Conservation (phyloP, 1,140 invertebrate genomes). For the Aphelinus certus region DNA sequence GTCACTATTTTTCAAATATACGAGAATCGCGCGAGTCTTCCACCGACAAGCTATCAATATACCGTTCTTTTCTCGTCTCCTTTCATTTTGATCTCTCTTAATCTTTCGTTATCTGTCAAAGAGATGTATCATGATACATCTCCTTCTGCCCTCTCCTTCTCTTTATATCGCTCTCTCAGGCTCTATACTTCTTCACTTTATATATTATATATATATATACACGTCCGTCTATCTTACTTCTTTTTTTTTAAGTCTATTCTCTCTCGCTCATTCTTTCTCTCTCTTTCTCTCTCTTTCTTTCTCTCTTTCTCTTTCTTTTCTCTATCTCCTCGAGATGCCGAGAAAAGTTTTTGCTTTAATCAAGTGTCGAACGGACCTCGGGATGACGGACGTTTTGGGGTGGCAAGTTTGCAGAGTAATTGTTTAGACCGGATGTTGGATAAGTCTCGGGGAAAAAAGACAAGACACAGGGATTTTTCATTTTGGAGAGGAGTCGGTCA, state of each 20-base stretch:
- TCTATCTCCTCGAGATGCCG: constrained; percentile 33
- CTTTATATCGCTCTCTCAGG: constrained; percentile 13
- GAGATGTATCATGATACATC: constrained; percentile 40
- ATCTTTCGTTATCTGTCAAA: constrained; percentile 42
- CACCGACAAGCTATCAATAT: constrained; percentile 33
- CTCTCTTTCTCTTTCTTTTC: constrained; percentile 30
- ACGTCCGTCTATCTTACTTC: constrained; percentile 26
- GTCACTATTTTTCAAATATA: constrained; percentile 36
- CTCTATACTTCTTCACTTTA: constrained; percentile 22
- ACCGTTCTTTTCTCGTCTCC: constrained; percentile 37
- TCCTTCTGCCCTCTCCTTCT: constrained; percentile 17
- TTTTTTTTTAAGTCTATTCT: constrained; percentile 32
- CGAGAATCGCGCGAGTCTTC: constrained; percentile 26
- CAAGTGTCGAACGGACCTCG: constrained; percentile 40
- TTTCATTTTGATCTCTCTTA: constrained; percentile 43
- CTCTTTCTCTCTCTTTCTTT: constrained; percentile 19
- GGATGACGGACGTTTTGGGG: constrained; percentile 33
- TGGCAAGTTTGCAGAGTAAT: constrained; percentile 32
- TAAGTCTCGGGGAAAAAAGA: constrained; percentile 37
- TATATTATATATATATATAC: constrained; percentile 24
- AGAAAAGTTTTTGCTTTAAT: constrained; percentile 44
- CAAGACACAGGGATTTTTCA: constrained; percentile 41
- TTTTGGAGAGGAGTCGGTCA: constrained; percentile 45
- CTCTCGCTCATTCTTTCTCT: constrained; percentile 24
- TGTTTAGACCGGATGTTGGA: constrained; percentile 39